phyloP scores from a whole-genome alignment of 2,888 invertebrate genomes.

The Drosophila nigricruria region DNA sequence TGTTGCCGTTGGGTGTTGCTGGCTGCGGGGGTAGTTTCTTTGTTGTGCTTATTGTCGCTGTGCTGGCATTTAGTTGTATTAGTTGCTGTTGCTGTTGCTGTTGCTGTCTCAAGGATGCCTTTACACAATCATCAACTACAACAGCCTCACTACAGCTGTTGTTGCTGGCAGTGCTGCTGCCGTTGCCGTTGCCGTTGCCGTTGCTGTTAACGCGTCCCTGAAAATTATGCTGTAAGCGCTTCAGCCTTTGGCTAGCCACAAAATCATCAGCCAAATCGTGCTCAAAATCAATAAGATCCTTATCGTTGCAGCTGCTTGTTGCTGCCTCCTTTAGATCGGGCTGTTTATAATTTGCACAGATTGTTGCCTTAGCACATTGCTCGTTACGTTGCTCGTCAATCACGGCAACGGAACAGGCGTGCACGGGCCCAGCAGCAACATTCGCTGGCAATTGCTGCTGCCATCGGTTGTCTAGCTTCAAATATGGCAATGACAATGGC shows the following conservation, averaged over 20 bases:
- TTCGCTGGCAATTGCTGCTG: constrained; percentile 15
- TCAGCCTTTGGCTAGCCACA: constrained; percentile 86
- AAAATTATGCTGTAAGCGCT: constrained; percentile 86
- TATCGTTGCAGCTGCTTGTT: constrained; percentile 53
- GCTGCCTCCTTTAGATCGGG: neutral
- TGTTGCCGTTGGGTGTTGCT: neutral
- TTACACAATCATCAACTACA: constrained; percentile 65
- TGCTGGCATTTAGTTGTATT: constrained; percentile 55
- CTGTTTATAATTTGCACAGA: no score
- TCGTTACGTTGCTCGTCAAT: neutral
- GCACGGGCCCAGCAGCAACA: constrained; percentile 53
- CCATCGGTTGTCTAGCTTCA: constrained; percentile 21
- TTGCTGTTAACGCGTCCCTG: constrained; percentile 77
- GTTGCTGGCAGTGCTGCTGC: constrained; percentile 32
- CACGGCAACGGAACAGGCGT: constrained; percentile 7
- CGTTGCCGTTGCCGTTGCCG: constrained; percentile 29
- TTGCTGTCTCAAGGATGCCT: constrained; percentile 70
- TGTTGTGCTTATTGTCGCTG: constrained; percentile 51
- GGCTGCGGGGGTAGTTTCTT: constrained; percentile 64
- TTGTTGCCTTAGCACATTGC: no score
- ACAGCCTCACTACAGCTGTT: constrained; percentile 46
- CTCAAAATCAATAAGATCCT: constrained; percentile 76
- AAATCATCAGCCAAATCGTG: constrained; percentile 75
- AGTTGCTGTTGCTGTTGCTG: constrained; percentile 39
- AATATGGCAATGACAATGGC: constrained; percentile 78